A percentile compares a stretch with the other conserved stretches of the same genome.
phyloP scores from a whole-genome alignment of 2,113 vertebrate genomes.

The Scomber colias region DNA sequence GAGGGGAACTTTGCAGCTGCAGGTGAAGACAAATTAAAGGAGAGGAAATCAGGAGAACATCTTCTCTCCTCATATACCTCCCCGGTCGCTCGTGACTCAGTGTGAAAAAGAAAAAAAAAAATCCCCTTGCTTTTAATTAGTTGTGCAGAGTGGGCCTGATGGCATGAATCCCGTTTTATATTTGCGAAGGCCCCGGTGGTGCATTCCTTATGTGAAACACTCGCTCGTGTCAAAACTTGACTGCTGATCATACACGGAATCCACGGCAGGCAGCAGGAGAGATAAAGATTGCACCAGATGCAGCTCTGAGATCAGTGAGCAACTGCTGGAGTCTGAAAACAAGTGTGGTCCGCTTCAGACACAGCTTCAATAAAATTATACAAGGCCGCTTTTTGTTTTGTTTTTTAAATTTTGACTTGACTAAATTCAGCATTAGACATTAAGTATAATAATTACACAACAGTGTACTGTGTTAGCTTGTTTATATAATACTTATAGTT shows the following conservation, averaged over 20 bases:
- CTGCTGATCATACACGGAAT: conserved; percentile 57
- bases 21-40: conserved; percentile 18
- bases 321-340: background rate
- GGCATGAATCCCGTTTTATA: conserved; percentile 54
- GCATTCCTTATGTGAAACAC: conserved; percentile 72
- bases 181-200: conserved; percentile 54
- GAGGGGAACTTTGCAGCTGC: background rate
- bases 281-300: conserved; percentile 44
- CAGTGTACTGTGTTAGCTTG: background rate
- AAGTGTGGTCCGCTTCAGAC: background rate
- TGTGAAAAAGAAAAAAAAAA: conserved; percentile 23
- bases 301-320: conserved; percentile 23
- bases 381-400: background rate
- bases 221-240: conserved; percentile 80
- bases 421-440: background rate
- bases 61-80: conserved; percentile 3
- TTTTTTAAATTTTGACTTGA: background rate
- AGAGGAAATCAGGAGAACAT: conserved; percentile 3
- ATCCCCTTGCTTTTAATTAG: conserved; percentile 68
- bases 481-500: conserved; percentile 8
- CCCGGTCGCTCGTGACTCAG: conserved; percentile 45
- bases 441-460: background rate
- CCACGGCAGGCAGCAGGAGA: conserved; percentile 27
- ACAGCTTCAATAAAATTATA: conserved; percentile 6
- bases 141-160: conserved; percentile 45